Percentiles rank a stretch among this genome's conserved stretches.
Conservation (phyloP, 2,888 invertebrate species). For the Mantis religiosa region DNA sequence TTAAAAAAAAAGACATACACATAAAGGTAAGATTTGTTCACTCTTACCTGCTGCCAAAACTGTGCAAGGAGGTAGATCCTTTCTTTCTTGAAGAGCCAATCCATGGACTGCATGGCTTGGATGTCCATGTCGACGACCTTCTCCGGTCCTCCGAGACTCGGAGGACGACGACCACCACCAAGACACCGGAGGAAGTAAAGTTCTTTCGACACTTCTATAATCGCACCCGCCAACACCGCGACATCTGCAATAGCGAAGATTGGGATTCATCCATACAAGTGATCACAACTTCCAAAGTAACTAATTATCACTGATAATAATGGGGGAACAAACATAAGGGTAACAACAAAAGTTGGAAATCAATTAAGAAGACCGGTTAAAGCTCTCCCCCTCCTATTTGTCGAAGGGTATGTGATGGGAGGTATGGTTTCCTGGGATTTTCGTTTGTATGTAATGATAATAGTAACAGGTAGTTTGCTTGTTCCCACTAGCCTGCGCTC, state of each 20-base stretch:
- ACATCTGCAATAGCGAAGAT: constrained; percentile 7
- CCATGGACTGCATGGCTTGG: constrained; percentile 93
- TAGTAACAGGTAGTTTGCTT: background rate
- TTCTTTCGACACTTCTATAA: constrained; percentile 15
- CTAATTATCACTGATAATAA: background rate
- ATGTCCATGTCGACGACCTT: constrained; percentile 61
- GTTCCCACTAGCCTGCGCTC: background rate
- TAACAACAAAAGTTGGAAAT: background rate
- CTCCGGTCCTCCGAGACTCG: background rate
- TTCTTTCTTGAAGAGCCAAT: constrained; percentile 95
- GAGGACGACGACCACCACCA: constrained; percentile 2
- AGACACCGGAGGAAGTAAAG: background rate
- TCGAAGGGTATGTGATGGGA: background rate
- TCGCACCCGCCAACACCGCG: background rate
- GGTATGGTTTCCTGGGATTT: background rate
- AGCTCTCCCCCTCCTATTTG: background rate
- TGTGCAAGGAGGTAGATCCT: constrained; percentile 89
- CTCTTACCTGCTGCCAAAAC: constrained; percentile 93
- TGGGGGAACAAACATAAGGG: background rate
- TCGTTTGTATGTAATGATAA: background rate
- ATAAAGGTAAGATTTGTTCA: background rate
- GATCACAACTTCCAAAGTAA: background rate
- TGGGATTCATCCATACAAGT: background rate
- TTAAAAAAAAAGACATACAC: background rate
- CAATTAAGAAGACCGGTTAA: background rate